Evolutionary conservation across 2,888 invertebrate genomes (phyloP).

Genomic region (Pocota personata): DNA sequence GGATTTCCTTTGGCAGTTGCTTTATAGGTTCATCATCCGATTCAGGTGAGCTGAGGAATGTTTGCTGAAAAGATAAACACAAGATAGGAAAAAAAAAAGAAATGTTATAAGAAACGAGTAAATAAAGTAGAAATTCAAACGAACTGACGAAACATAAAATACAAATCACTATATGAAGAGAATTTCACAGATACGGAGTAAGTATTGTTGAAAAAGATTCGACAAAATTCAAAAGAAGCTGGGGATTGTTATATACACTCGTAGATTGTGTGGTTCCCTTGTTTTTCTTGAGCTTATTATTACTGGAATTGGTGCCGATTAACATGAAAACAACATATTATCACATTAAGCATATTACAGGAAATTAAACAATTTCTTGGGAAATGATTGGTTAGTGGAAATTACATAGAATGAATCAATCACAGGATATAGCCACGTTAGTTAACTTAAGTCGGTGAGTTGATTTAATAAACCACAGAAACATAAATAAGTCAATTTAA

Average conservation of each 20-base stretch:
- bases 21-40: constrained; percentile 83
- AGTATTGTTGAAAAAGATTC: background rate
- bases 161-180: background rate
- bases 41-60: constrained; percentile 82
- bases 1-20: constrained; percentile 97
- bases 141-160: background rate
- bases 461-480: no score
- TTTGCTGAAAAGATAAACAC: constrained; percentile 79
- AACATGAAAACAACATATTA: background rate
- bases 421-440: background rate
- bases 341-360: background rate
- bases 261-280: background rate
- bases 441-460: background rate
- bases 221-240: background rate
- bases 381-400: background rate
- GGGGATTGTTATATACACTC: no score
- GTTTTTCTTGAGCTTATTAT: background rate
- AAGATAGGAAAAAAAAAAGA: constrained; percentile 22
- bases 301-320: constrained; percentile 4
- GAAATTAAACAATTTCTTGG: background rate
- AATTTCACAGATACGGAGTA: background rate
- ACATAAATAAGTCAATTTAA: no score
- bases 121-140: constrained; percentile 14
- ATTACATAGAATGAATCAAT: background rate
- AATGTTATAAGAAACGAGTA: constrained; percentile 8